Evolutionary conservation across 2,113 vertebrate genomes (phyloP).

Genomic region (Protobothrops mucrosquamatus): DNA sequence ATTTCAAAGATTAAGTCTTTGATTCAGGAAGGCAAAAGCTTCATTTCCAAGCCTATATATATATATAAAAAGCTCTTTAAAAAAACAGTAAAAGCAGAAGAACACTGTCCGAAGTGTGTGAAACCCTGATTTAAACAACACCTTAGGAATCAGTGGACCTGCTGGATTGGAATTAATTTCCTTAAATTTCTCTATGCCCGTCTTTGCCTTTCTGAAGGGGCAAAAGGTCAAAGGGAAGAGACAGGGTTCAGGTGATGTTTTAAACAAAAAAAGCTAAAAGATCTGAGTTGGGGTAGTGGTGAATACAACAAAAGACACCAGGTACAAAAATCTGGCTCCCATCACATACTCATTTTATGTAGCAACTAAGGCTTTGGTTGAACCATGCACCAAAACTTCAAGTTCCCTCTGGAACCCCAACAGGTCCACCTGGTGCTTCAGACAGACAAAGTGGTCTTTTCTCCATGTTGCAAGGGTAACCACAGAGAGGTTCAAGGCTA

Average conservation of each 20-base stretch:
- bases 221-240: background rate
- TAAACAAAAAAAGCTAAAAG: background rate
- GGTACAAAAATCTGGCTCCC: background rate
- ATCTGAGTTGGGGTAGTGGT: background rate
- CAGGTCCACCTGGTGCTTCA: background rate
- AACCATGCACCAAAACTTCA: background rate
- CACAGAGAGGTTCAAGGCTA: background rate
- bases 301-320: background rate
- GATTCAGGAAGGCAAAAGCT: conserved; percentile 2
- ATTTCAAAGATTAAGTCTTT: conserved; percentile 12
- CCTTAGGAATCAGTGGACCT: background rate
- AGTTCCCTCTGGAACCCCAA: background rate
- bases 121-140: background rate
- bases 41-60: background rate
- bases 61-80: background rate
- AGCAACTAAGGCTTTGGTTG: background rate
- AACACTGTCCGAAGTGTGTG: background rate
- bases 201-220: background rate
- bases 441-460: background rate
- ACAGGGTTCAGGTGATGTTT: background rate
- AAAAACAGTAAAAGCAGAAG: background rate
- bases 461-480: background rate
- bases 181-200: background rate
- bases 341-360: background rate
- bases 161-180: background rate